Conservation (phyloP, 2,797 vertebrate genomes). For the Amniataba percoides region DNA sequence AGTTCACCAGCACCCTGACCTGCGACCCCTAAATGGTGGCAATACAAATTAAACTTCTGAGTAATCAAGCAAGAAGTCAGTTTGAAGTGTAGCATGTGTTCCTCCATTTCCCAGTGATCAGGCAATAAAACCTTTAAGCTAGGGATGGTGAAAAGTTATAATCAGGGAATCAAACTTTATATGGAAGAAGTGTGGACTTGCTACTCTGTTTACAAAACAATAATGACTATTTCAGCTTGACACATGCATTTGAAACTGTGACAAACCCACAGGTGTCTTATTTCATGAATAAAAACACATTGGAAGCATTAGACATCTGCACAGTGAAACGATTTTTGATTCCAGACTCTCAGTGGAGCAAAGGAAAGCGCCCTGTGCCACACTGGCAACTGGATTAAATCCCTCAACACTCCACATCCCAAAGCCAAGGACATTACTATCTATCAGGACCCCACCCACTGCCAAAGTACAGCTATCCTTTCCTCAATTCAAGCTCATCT, state of each 20-base stretch:
- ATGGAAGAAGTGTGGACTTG: slow-evolving; percentile 3
- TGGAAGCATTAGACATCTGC: slow-evolving; percentile 34
- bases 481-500: slow-evolving; percentile 28
- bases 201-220: slow-evolving; percentile 24
- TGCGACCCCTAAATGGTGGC: background rate
- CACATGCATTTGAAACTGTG: slow-evolving; percentile 22
- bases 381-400: slow-evolving; percentile 37
- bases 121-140: background rate
- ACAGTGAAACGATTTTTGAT: slow-evolving; percentile 24
- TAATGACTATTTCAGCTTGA: slow-evolving; percentile 15
- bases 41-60: background rate
- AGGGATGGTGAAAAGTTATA: slow-evolving; percentile 34
- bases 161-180: slow-evolving; percentile 25
- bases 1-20: slow-evolving; percentile 5
- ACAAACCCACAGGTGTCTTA: slow-evolving; percentile 33
- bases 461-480: slow-evolving; percentile 18
- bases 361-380: slow-evolving; percentile 22
- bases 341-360: slow-evolving; percentile 33
- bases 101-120: background rate
- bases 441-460: slow-evolving; percentile 37
- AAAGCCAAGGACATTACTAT: slow-evolving; percentile 49
- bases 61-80: too few relatives aligned
- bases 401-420: slow-evolving; percentile 35
- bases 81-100: background rate
- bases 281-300: slow-evolving; percentile 23